A percentile compares a stretch with the other conserved stretches of the same genome.
Conservation (phyloP, 1,140 invertebrate species). For the Piezodorus guildinii region DNA sequence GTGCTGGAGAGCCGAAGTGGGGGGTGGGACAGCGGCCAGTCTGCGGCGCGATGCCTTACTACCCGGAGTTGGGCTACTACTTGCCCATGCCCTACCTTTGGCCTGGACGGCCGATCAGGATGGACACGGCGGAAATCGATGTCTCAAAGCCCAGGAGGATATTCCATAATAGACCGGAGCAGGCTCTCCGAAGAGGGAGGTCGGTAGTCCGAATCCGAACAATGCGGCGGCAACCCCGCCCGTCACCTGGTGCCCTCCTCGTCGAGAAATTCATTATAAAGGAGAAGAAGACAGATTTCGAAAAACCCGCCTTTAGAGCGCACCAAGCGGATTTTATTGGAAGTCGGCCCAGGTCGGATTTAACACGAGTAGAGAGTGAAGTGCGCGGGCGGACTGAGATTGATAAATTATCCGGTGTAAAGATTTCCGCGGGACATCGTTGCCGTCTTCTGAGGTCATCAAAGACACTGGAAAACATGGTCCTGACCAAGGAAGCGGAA, state of each 20-base stretch:
- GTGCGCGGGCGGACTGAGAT: not conserved
- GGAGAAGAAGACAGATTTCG: slow-evolving; percentile 34
- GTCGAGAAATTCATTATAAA: slow-evolving; percentile 62
- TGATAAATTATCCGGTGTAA: not conserved
- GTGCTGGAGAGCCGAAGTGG: not conserved
- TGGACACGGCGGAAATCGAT: slow-evolving; percentile 4
- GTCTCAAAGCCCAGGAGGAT: not conserved
- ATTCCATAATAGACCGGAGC: not conserved
- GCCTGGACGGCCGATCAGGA: not conserved
- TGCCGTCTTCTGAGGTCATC: too few relatives aligned
- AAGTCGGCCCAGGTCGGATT: not conserved
- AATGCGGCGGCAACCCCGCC: slow-evolving; percentile 37
- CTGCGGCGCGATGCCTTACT: not conserved
- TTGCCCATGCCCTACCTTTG: not conserved
- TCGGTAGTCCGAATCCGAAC: slow-evolving; percentile 14
- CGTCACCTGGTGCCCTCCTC: slow-evolving; percentile 52
- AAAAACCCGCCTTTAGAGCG: slow-evolving; percentile 1
- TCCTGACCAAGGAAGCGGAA: not conserved
- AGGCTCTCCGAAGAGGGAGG: not conserved
- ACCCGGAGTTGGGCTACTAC: slow-evolving; percentile 1
- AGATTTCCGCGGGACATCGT: not conserved
- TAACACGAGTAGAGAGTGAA: not conserved
- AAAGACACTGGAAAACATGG: not conserved
- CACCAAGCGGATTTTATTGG: slow-evolving; percentile 6
- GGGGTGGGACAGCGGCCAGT: not conserved